A percentile compares a stretch with the other conserved stretches of the same genome.
phyloP scores from a whole-genome alignment of 1,140 invertebrate genomes.

The Scaptodrosophila lebanonensis region DNA sequence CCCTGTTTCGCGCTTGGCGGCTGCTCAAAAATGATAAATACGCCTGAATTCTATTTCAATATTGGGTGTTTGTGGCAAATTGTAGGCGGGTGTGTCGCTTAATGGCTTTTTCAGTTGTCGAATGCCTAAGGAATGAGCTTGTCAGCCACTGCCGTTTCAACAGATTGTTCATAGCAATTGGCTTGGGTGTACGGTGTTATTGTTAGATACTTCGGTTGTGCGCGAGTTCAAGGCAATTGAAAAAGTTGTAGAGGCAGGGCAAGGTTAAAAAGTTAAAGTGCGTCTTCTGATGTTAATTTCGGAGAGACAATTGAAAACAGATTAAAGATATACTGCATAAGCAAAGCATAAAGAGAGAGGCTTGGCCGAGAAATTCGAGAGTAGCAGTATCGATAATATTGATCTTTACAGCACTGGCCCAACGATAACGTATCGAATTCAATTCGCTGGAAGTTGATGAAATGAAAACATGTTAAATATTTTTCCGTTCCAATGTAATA shows the following conservation, averaged over 20 bases:
- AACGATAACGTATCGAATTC: no score
- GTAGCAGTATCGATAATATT: no score
- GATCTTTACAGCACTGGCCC: no score
- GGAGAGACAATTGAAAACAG: no score
- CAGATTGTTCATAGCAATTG: conserved; percentile 5
- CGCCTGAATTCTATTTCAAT: conserved; percentile 54
- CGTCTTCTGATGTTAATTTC: not conserved
- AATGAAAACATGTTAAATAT: no score
- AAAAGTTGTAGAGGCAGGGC: not conserved
- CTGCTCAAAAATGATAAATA: conserved; percentile 61
- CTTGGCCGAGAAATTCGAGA: no score
- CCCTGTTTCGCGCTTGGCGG: conserved; percentile 28
- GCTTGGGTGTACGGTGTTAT: conserved; percentile 21
- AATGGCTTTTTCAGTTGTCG: conserved; percentile 50
- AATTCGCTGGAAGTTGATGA: no score
- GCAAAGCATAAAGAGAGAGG: no score
- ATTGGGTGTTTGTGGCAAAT: not conserved
- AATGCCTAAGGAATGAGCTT: conserved; percentile 37
- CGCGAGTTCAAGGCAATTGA: no score
- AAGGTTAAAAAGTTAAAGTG: conserved; percentile 15
- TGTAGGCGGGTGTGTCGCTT: conserved; percentile 58
- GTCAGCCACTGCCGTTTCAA: conserved; percentile 19
- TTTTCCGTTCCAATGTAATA: no score
- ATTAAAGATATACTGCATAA: no score
- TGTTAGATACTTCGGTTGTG: conserved; percentile 1